Evolutionary conservation across 1,140 invertebrate species (phyloP).

Genomic region (Pogonomyrmex californicus): DNA sequence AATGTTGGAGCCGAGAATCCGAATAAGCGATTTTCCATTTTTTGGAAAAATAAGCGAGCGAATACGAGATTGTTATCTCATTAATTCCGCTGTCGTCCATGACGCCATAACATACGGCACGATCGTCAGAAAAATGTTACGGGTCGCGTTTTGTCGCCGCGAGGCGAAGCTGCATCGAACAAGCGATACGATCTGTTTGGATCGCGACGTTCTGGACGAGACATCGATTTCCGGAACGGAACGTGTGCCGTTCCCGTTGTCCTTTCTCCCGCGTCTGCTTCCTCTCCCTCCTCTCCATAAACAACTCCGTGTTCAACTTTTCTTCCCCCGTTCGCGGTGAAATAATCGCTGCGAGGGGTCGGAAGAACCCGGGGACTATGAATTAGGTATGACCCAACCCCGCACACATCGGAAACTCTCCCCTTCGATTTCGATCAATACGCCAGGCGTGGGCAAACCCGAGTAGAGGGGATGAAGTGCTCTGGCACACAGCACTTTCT

Average conservation of each 20-base stretch:
- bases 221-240: constrained; percentile 39
- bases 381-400: constrained; percentile 80
- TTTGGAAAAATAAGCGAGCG: background rate
- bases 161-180: constrained; percentile 32
- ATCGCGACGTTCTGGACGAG: constrained; percentile 15
- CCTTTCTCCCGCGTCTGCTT: background rate
- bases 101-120: background rate
- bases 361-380: constrained; percentile 77
- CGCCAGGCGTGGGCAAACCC: constrained; percentile 64
- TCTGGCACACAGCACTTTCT: constrained; percentile 60
- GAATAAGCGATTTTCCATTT: background rate
- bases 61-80: constrained; percentile 32
- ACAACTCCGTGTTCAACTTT: constrained; percentile 34
- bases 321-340: constrained; percentile 53
- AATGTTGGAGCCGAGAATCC: constrained; percentile 5
- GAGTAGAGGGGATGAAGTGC: constrained; percentile 65
- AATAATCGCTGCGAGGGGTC: constrained; percentile 76
- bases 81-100: background rate
- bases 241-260: constrained; percentile 13
- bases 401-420: constrained; percentile 72
- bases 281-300: background rate
- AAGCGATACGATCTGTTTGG: constrained; percentile 23
- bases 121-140: constrained; percentile 9
- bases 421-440: constrained; percentile 82
- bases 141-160: constrained; percentile 9